Evolutionary conservation across 2,797 vertebrate species (phyloP).

Genomic region (Hirundo rustica): DNA sequence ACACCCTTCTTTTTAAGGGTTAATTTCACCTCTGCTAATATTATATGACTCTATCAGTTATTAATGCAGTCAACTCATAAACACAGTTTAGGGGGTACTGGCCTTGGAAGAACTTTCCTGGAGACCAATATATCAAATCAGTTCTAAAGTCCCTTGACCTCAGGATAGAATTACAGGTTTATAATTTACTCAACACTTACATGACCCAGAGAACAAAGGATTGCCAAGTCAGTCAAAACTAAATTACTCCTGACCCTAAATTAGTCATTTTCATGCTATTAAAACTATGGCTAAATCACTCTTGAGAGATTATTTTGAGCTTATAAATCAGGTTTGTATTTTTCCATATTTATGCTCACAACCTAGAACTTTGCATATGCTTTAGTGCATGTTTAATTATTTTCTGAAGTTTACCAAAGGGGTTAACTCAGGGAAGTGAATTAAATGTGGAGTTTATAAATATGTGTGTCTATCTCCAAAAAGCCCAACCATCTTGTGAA

Average conservation of each 20-base stretch:
- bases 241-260: conserved; percentile 57
- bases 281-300: background rate
- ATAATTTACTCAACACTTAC: conserved; percentile 67
- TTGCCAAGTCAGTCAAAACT: conserved; percentile 47
- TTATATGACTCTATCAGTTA: conserved; percentile 46
- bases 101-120: conserved; percentile 53
- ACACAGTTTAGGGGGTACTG: conserved; percentile 15
- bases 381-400: background rate
- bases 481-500: background rate
- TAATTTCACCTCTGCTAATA: conserved; percentile 8
- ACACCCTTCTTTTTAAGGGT: background rate
- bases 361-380: background rate
- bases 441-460: background rate
- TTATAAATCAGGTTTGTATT: background rate
- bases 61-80: conserved; percentile 51
- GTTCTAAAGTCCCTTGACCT: conserved; percentile 54
- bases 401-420: background rate
- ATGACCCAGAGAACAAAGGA: conserved; percentile 63
- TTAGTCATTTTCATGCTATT: conserved; percentile 45
- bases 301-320: background rate
- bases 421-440: background rate
- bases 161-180: conserved; percentile 61
- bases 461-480: background rate
- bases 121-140: conserved; percentile 59
- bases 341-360: background rate